phyloP scores from a whole-genome alignment of 2,113 vertebrate genomes.

The Crotalus viridis region DNA sequence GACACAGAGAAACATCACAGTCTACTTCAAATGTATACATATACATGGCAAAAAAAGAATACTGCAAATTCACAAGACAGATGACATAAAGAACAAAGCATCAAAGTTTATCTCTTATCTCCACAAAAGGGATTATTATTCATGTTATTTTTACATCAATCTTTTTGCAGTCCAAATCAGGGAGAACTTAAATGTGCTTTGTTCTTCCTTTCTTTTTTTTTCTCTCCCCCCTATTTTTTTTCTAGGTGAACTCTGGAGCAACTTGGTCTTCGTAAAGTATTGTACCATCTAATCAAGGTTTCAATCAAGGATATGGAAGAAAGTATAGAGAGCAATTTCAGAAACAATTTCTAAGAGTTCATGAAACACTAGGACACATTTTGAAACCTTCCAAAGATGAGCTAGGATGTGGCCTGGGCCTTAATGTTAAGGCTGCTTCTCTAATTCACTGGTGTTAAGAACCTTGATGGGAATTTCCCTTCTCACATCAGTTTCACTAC shows the following conservation, averaged over 20 bases:
- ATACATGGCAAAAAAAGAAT: too few relatives aligned
- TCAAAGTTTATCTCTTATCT: background rate
- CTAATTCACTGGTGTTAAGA: background rate
- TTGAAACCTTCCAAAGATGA: background rate
- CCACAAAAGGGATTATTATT: background rate
- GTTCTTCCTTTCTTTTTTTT: too few relatives aligned
- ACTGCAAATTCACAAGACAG: too few relatives aligned
- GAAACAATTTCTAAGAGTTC: constrained; percentile 1
- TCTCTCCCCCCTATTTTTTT: background rate
- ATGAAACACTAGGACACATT: background rate
- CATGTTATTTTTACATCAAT: background rate
- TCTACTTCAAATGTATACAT: too few relatives aligned
- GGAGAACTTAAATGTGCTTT: background rate
- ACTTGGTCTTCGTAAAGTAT: background rate
- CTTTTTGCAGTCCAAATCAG: background rate
- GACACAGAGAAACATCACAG: too few relatives aligned
- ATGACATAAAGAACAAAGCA: background rate
- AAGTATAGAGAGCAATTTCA: constrained; percentile 2
- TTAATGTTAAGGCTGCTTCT: background rate
- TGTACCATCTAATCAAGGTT: background rate
- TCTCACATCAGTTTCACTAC: background rate
- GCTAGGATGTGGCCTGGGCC: too few relatives aligned
- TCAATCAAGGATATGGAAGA: background rate
- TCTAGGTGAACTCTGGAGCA: background rate
- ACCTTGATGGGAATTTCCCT: background rate